Percentiles rank a stretch among this genome's conserved stretches.
These are phyloP conservation scores for Sciurus carolinensis DNA, from an alignment of 2,797 vertebrate genomes.

Conservation along the genomic window DNA sequence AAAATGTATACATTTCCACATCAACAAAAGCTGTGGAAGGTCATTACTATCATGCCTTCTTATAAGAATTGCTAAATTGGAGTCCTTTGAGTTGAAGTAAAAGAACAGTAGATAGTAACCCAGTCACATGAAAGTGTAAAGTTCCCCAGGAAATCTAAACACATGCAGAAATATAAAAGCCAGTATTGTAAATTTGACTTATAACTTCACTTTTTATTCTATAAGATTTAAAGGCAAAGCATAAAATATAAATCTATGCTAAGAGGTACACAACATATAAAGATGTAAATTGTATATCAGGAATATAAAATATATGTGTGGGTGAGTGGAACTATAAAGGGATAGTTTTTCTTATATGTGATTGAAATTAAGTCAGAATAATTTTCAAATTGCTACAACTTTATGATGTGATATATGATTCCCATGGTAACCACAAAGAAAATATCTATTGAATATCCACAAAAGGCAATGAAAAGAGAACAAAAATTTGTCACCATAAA, in stretches of 20 bases:
- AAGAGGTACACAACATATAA: neutral
- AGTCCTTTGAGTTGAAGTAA: neutral
- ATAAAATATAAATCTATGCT: neutral
- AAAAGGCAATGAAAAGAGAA: neutral
- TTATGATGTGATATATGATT: neutral
- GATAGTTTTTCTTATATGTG: neutral
- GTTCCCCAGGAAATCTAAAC: neutral
- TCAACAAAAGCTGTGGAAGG: neutral
- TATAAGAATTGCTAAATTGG: neutral
- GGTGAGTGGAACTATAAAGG: neutral
- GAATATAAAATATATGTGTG: neutral
- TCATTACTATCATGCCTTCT: neutral
- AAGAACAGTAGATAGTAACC: neutral
- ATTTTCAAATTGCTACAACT: neutral
- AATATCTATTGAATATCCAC: neutral
- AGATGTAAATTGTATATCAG: neutral
- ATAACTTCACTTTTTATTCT: neutral
- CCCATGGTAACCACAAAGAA: neutral
- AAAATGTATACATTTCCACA: neutral
- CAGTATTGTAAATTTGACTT: neutral
- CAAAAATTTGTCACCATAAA: neutral
- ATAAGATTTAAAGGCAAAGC: neutral
- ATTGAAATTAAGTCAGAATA: neutral
- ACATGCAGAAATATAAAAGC: neutral
- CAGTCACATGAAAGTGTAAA: neutral